Base-by-base conservation (phyloP, 2,888 invertebrate species). In the Scaptomyza parva region DNA sequence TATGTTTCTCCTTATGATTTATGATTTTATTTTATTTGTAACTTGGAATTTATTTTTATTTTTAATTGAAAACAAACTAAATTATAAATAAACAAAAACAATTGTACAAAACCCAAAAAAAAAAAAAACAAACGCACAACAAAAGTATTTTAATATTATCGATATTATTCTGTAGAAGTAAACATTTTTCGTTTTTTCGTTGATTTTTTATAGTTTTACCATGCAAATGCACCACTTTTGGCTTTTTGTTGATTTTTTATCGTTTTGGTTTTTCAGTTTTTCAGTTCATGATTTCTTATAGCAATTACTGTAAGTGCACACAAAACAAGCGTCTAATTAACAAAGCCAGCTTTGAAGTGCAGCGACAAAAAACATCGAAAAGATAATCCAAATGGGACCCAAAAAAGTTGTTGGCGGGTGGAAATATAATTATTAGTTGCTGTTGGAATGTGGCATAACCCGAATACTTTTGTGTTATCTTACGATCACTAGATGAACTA, bases 231-330 rank as follows among this genome's bases (percentile, higher is more conserved):
- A 80, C 81, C 69, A 60, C 24, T 64, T 45, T 72, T 71, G 33
- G 37, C 43, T 65, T 65, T 66, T 67, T 52, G 62, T 68, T 47
- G 55, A 47, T 50, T 52, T 50, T 52, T 62, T 69, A 68, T 65
- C 61, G 54, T 35, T 33, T 3, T 22, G 2, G 22, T 26, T 4
- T 26, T 26, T 54, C 48, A 28, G 50, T 41, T 62, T 69, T 22
- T 30, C 9, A 57, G 70, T 22, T 30, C 9, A 57, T 70, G 55
- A 77, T 70, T 54, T 68, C 40, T 68, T 75, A 58, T 88, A 63
- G 82, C 86, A 79, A 82, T 86, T 86, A 86, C 67, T 76, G 72
- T 86, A 82, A 82, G 72, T 78, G 85, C 87, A 84, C 82, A 76
- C 62, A 69, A 75, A 69, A 76, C 71, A 62, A 65, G 76, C 76